A percentile compares a stretch with the other conserved stretches of the same genome.
These are phyloP conservation scores for Chiloscyllium punctatum DNA, from an alignment of 2,797 vertebrate species.

Conservation along the genomic window DNA sequence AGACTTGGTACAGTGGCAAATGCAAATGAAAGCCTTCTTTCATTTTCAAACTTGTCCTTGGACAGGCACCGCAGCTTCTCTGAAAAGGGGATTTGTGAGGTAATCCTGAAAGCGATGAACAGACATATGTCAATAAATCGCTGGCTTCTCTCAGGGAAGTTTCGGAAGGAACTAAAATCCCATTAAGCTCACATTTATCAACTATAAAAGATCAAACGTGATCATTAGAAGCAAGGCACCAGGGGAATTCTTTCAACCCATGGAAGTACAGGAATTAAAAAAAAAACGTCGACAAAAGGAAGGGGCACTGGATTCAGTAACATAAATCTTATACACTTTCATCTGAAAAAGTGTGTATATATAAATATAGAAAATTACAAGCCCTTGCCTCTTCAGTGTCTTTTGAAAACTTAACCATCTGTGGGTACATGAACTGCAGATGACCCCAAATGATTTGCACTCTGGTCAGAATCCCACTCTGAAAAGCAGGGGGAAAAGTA, in stretches of 20 bases:
- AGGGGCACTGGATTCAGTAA: not conserved
- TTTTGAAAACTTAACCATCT: conserved; percentile 70
- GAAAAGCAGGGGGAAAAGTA: conserved; percentile 73
- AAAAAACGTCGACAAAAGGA: not conserved
- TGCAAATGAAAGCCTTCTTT: conserved; percentile 52
- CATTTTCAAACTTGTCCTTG: conserved; percentile 67
- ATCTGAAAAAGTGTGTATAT: not conserved
- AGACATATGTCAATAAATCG: conserved; percentile 67
- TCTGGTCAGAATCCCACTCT: conserved; percentile 75
- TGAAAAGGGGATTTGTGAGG: conserved; percentile 74
- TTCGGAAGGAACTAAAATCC: conserved; percentile 72
- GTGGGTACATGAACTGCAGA: conserved; percentile 85
- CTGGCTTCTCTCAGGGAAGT: conserved; percentile 67
- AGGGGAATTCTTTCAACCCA: conserved; percentile 43
- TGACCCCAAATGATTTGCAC: conserved; percentile 87
- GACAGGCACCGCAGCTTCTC: conserved; percentile 75
- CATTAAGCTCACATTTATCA: conserved; percentile 76
- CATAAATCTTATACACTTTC: conserved; percentile 9
- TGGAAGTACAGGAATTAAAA: conserved; percentile 5
- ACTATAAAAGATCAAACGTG: conserved; percentile 76
- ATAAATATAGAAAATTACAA: not conserved
- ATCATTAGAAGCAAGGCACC: conserved; percentile 76
- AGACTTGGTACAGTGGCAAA: conserved; percentile 50
- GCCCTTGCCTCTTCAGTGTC: not conserved
- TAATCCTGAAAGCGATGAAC: conserved; percentile 72